phyloP scores from a whole-genome alignment of 2,797 vertebrate genomes.

The Rhinophrynus dorsalis region DNA sequence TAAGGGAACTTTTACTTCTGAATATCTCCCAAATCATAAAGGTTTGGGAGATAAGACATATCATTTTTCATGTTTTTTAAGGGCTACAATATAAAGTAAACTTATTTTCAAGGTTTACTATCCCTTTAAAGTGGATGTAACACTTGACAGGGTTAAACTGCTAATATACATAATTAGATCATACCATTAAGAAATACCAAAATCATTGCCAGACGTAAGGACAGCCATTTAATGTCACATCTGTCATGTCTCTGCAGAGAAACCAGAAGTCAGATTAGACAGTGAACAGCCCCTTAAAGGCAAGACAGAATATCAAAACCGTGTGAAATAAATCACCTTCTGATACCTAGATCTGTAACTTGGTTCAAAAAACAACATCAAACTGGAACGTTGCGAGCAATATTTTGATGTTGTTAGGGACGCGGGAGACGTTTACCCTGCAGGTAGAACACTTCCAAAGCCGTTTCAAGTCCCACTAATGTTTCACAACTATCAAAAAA shows the following conservation, averaged over 20 bases:
- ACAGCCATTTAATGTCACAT: no score
- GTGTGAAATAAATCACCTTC: not conserved
- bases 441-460: conserved; percentile 36
- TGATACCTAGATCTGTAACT: conserved; percentile 10
- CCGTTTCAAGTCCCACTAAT: conserved; percentile 12
- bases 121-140: no score
- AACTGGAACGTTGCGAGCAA: not conserved
- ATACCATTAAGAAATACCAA: no score
- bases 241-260: not conserved
- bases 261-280: not conserved
- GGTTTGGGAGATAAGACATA: no score
- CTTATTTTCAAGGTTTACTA: no score
- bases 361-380: conserved; percentile 22
- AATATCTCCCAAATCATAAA: no score
- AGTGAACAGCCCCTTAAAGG: not conserved
- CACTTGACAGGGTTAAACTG: no score
- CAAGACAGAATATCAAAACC: not conserved
- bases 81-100: no score
- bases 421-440: conserved; percentile 4
- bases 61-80: no score
- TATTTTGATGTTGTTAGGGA: conserved; percentile 14
- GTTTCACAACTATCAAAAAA: not conserved
- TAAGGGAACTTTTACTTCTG: no score
- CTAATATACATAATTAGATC: no score
- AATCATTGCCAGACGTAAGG: no score